Percentiles rank a stretch among this genome's conserved stretches.
These are phyloP conservation scores for Gryon sp. DNA, from an alignment of 1,140 invertebrate species.

Conservation along the genomic window DNA sequence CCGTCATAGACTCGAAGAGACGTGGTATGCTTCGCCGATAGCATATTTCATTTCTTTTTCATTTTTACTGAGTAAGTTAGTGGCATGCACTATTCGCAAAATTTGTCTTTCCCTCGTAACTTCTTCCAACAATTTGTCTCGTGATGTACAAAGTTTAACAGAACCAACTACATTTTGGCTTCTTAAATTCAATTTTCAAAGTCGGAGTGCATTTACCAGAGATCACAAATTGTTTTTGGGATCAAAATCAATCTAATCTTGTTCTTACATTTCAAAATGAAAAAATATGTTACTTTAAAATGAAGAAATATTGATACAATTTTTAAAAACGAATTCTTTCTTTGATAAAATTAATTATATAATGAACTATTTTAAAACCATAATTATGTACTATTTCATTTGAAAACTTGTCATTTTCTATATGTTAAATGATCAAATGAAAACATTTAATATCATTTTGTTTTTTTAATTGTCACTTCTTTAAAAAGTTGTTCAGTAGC, in stretches of 20 bases:
- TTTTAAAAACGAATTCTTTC: too few species aligned
- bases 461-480: conserved; percentile 33
- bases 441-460: too few species aligned
- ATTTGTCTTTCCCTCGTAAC: conserved; percentile 18
- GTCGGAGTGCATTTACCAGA: conserved; percentile 2
- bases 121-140: conserved; percentile 35
- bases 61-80: conserved; percentile 34
- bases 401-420: too few species aligned
- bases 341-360: too few species aligned
- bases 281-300: too few species aligned
- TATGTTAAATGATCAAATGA: too few species aligned
- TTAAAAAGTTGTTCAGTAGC: conserved; percentile 8
- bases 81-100: conserved; percentile 14
- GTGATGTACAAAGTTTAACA: conserved; percentile 30
- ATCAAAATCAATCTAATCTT: too few species aligned
- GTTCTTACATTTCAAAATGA: too few species aligned
- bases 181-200: conserved; percentile 17
- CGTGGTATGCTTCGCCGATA: conserved; percentile 5
- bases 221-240: not conserved
- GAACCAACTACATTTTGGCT: conserved; percentile 21
- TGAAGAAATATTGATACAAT: too few species aligned
- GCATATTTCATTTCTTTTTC: conserved; percentile 39
- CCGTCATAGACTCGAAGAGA: conserved; percentile 27
- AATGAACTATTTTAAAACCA: too few species aligned
- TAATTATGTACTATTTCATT: too few species aligned